Conservation (phyloP, 1,140 invertebrate genomes). For the Meteorus sp. region DNA sequence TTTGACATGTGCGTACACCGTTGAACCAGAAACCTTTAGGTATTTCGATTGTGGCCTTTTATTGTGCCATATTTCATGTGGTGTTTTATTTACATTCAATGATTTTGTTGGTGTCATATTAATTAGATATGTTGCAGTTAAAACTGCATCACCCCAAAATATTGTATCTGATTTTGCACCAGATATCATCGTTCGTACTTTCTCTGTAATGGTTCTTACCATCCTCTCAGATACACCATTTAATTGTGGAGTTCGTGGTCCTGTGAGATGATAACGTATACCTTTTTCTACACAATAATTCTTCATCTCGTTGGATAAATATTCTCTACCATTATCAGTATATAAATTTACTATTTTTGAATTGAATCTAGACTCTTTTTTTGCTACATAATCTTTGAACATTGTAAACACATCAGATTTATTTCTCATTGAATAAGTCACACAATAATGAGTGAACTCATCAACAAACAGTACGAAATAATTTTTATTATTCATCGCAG, state of each 20-base stretch:
- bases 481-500: slow-evolving; percentile 29
- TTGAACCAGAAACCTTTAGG: slow-evolving; percentile 57
- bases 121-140: slow-evolving; percentile 37
- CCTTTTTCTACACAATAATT: slow-evolving; percentile 10
- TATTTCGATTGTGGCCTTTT: slow-evolving; percentile 53
- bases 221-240: slow-evolving; percentile 44
- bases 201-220: slow-evolving; percentile 53
- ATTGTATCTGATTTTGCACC: slow-evolving; percentile 36
- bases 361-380: slow-evolving; percentile 15
- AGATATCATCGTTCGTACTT: slow-evolving; percentile 44
- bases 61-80: slow-evolving; percentile 56
- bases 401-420: slow-evolving; percentile 25
- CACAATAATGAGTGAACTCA: slow-evolving; percentile 27
- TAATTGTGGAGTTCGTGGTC: slow-evolving; percentile 12
- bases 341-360: slow-evolving; percentile 18
- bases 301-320: slow-evolving; percentile 20
- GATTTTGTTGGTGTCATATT: slow-evolving; percentile 44
- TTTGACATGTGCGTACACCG: slow-evolving; percentile 53
- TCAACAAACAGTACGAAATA: slow-evolving; percentile 28
- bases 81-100: slow-evolving; percentile 45
- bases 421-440: slow-evolving; percentile 23
- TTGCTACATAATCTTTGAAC: slow-evolving; percentile 17
- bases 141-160: slow-evolving; percentile 53
- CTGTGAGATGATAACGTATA: slow-evolving; percentile 19
- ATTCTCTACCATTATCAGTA: slow-evolving; percentile 15